Percentiles rank a stretch among this genome's conserved stretches.
These are phyloP conservation scores for Phalacrocorax brasilianus DNA, from an alignment of 2,113 vertebrate species.

Conservation along the genomic window DNA sequence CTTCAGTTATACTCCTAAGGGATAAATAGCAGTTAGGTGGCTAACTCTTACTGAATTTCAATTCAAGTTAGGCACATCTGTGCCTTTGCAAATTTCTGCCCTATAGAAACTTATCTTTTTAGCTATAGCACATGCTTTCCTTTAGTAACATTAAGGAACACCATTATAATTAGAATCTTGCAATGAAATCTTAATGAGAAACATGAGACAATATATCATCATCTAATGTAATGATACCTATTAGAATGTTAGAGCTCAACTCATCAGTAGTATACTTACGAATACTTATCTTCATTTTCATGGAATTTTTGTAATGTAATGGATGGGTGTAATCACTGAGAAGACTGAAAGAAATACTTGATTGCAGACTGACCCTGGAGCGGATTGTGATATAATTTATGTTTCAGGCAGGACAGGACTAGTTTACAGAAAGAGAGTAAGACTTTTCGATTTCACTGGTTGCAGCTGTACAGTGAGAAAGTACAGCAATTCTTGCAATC, in stretches of 20 bases:
- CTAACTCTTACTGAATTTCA: slow-evolving; percentile 7
- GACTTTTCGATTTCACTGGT: not conserved
- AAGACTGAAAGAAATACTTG: slow-evolving; percentile 37
- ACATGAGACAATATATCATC: slow-evolving; percentile 61
- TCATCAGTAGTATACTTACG: slow-evolving; percentile 42
- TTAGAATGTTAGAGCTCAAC: slow-evolving; percentile 50
- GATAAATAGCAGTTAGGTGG: not conserved
- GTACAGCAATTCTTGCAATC: not conserved
- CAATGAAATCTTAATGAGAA: slow-evolving; percentile 64
- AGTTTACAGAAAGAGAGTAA: slow-evolving; percentile 10
- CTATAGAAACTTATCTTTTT: not conserved
- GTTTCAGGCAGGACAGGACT: not conserved
- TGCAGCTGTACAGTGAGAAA: not conserved
- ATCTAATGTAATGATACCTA: slow-evolving; percentile 60
- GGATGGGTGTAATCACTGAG: slow-evolving; percentile 40
- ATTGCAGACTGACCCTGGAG: slow-evolving; percentile 46
- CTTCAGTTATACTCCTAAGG: not conserved
- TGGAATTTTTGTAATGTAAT: slow-evolving; percentile 50
- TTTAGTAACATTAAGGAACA: not conserved
- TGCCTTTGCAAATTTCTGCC: not conserved
- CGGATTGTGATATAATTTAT: slow-evolving; percentile 12
- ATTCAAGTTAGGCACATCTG: not conserved
- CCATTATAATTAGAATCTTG: slow-evolving; percentile 57
- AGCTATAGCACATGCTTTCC: not conserved
- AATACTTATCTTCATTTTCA: slow-evolving; percentile 57